A percentile compares a stretch with the other conserved stretches of the same genome.
Evolutionary conservation across 2,888 invertebrate genomes (phyloP).

Genomic region (Orthosia cruda): DNA sequence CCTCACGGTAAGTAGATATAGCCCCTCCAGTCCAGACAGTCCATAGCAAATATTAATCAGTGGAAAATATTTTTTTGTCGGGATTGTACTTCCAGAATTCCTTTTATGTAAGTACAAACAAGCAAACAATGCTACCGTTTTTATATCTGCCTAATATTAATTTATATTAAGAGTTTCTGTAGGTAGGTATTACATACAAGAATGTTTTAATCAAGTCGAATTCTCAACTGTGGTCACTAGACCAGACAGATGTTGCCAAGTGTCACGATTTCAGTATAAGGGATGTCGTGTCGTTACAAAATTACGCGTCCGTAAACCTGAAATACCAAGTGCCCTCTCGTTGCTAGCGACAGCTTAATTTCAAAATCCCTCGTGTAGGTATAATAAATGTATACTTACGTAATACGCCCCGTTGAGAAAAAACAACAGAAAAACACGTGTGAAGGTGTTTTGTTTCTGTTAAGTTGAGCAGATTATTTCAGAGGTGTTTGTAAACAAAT

Average conservation of each 20-base stretch:
- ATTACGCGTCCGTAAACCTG: conserved; percentile 44
- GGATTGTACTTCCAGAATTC: too few species aligned
- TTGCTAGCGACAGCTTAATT: conserved; percentile 54
- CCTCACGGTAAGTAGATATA: too few species aligned
- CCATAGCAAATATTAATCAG: too few species aligned
- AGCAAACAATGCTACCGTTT: too few species aligned
- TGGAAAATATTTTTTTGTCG: too few species aligned
- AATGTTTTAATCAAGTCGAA: not conserved
- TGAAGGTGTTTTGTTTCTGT: conserved; percentile 17
- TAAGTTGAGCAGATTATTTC: conserved; percentile 41
- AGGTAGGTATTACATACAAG: not conserved
- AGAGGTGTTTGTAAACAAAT: conserved; percentile 37
- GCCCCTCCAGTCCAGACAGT: too few species aligned
- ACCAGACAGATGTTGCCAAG: conserved; percentile 56
- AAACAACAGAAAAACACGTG: conserved; percentile 41
- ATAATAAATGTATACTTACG: conserved; percentile 48
- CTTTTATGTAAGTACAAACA: too few species aligned
- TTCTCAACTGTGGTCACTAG: conserved; percentile 22
- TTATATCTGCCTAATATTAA: too few species aligned
- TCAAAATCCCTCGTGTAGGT: conserved; percentile 21
- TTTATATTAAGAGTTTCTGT: too few species aligned
- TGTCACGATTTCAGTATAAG: conserved; percentile 48
- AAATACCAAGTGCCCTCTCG: conserved; percentile 39
- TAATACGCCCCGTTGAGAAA: conserved; percentile 37
- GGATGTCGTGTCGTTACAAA: conserved; percentile 61